These are phyloP conservation scores for Epizoanthus ramosus DNA, from an alignment of 92 coral and sea anemone species.

Conservation along the genomic window DNA sequence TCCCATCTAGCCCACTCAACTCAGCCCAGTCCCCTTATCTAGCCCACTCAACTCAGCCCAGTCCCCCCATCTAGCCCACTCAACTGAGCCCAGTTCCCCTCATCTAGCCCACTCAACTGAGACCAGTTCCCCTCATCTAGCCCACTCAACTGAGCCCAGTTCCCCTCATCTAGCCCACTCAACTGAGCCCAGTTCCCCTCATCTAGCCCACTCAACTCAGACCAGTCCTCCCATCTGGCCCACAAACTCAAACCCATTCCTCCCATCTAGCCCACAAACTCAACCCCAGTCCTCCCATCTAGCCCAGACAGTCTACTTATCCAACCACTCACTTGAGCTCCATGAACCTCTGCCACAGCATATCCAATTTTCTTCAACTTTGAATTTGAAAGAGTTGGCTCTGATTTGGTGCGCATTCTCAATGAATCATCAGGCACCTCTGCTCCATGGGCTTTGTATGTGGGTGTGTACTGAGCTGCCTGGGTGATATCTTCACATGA, in stretches of 20 bases:
- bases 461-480: neutral
- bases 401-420: slow-evolving; percentile 64
- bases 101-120: no score
- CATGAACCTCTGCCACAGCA: slow-evolving; percentile 52
- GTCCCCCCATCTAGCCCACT: no score
- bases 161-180: slow-evolving; percentile 3
- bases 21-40: no score
- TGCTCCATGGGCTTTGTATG: slow-evolving; percentile 34
- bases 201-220: neutral
- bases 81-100: no score
- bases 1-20: no score
- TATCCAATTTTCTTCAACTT: slow-evolving; percentile 42
- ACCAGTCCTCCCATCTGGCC: neutral
- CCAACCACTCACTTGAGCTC: neutral
- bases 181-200: no score
- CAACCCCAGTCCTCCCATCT: no score
- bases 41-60: no score
- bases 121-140: no score
- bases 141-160: no score
- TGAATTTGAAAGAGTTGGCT: slow-evolving; percentile 44
- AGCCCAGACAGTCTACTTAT: neutral
- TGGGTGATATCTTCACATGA: slow-evolving; percentile 80
- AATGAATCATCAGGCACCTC: slow-evolving; percentile 39
- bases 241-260: no score
- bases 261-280: no score